Base-by-base conservation (phyloP, 2,888 invertebrate genomes). In the Eilema depressum region DNA sequence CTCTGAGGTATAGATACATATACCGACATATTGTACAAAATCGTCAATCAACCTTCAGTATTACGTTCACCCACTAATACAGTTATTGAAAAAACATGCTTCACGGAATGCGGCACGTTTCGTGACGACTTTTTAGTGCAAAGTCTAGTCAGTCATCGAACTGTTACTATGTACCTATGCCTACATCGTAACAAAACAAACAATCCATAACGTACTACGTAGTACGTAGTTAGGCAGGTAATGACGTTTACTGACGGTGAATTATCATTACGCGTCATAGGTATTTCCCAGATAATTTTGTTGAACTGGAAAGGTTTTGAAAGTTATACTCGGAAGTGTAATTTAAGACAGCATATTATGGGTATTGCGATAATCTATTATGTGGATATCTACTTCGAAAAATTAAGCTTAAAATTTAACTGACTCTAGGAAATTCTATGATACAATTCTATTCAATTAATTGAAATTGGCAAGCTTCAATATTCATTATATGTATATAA, bases 61-160 rank as follows among this genome's bases (percentile, higher is more conserved):
- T 53, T 53, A 53, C 53, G 53, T 53, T 53, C n/a, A 53, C 20
- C 53, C 20, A 53, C 53, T 53, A n/a, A 53, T 47, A 62, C 62
- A 23, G 47, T 63, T 47, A 26, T 23, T 20, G 41, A 17, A 47
- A 63, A 63, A 23, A 47, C 25, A 25, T 20, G 37, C 63, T 41
- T 37, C 62, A 62, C 37, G 20, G 20, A n/a, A 37, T 37, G 37
- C 62, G 62, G 23, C 37, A 62, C 33, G 14, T 23, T 37, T 62
- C 37, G 37, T 37, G 62, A 33, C 33, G 20, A n/a, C 11, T 33
- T 37, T n/a, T 62, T 37, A 23, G 33, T 37, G 5, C 62, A 33
- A 62, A 33, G 62, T 61, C 61, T 63, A 25, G 41, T 17, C 47
- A 63, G 47, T 63, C 41, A 26, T 14, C 47, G 63, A 63, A 47